Conservation (phyloP, 2,797 vertebrate genomes). For the Helarctos malayanus region DNA sequence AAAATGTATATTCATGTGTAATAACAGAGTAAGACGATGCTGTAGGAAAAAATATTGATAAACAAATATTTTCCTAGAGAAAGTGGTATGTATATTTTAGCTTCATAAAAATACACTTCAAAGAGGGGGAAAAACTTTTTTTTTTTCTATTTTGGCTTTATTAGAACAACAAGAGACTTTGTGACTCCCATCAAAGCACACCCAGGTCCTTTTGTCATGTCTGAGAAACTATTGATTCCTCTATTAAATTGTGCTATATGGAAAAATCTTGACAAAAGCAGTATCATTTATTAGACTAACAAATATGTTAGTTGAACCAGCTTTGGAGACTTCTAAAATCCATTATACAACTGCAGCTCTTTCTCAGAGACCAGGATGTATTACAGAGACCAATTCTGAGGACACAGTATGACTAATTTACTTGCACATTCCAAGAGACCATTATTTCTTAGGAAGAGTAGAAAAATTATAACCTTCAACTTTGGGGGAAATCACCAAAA, state of each 20-base stretch:
- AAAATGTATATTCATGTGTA: slow-evolving; percentile 83
- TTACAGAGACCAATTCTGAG: slow-evolving; percentile 85
- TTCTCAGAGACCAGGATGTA: slow-evolving; percentile 82
- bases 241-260: slow-evolving; percentile 87
- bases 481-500: slow-evolving; percentile 78
- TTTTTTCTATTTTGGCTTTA: slow-evolving; percentile 80
- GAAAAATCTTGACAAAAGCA: slow-evolving; percentile 86
- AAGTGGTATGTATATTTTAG: slow-evolving; percentile 79
- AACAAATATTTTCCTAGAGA: slow-evolving; percentile 80
- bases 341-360: slow-evolving; percentile 82
- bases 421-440: slow-evolving; percentile 80
- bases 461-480: slow-evolving; percentile 84
- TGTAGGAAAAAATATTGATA: slow-evolving; percentile 75
- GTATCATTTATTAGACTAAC: slow-evolving; percentile 87
- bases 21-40: slow-evolving; percentile 74
- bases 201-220: slow-evolving; percentile 81
- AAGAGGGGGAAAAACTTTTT: slow-evolving; percentile 51
- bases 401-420: slow-evolving; percentile 83
- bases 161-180: slow-evolving; percentile 81
- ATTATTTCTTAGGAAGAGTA: slow-evolving; percentile 82
- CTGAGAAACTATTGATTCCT: slow-evolving; percentile 85
- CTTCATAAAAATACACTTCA: slow-evolving; percentile 83
- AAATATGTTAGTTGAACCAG: slow-evolving; percentile 86
- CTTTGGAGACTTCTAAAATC: slow-evolving; percentile 86
- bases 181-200: slow-evolving; percentile 78